phyloP scores from a whole-genome alignment of 1,140 invertebrate species.

The Zaprionus ornatus region DNA sequence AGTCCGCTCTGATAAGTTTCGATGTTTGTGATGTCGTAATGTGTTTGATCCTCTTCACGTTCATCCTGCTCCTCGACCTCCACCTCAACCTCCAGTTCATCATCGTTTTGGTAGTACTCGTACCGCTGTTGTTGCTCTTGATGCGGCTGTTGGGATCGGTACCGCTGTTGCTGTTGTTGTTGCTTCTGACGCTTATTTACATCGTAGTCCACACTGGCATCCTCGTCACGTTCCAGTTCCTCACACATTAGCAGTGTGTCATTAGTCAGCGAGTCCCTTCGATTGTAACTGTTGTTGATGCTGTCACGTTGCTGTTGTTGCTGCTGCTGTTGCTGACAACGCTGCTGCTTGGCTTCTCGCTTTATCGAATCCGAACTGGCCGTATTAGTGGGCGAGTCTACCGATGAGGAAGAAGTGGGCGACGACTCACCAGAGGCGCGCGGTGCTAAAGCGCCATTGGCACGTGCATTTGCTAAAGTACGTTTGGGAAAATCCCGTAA shows the following conservation, averaged over 20 bases:
- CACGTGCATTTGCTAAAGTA: slow-evolving; percentile 50
- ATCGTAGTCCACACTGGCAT: slow-evolving; percentile 47
- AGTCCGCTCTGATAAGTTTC: slow-evolving; percentile 77
- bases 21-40: slow-evolving; percentile 82
- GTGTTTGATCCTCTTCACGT: slow-evolving; percentile 79
- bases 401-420: slow-evolving; percentile 84
- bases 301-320: slow-evolving; percentile 71
- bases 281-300: slow-evolving; percentile 79
- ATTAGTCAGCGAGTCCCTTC: slow-evolving; percentile 75
- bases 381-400: slow-evolving; percentile 77
- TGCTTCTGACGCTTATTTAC: slow-evolving; percentile 50
- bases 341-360: slow-evolving; percentile 61
- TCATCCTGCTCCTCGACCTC: slow-evolving; percentile 62
- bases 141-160: slow-evolving; percentile 53
- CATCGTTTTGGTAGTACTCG: slow-evolving; percentile 75
- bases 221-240: slow-evolving; percentile 74
- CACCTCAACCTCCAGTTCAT: slow-evolving; percentile 66
- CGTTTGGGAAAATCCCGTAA: slow-evolving; percentile 83
- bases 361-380: slow-evolving; percentile 74
- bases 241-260: slow-evolving; percentile 77
- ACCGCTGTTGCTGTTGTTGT: slow-evolving; percentile 50
- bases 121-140: slow-evolving; percentile 69
- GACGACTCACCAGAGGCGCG: slow-evolving; percentile 84
- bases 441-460: slow-evolving; percentile 83
- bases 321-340: slow-evolving; percentile 49